phyloP scores from a whole-genome alignment of 1,140 invertebrate genomes.

The Pteromalus puparum region DNA sequence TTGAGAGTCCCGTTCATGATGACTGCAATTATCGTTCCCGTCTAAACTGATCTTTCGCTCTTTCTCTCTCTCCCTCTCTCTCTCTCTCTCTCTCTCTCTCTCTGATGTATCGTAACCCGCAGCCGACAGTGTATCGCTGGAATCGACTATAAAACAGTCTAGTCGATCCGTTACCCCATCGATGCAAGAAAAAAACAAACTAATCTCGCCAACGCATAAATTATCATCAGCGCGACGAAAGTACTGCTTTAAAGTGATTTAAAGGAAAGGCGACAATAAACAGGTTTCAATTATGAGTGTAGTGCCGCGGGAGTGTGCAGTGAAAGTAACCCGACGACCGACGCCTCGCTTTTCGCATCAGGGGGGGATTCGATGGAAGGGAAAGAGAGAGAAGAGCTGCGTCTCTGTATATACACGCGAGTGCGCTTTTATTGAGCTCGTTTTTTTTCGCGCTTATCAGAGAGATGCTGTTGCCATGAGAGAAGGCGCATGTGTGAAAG shows the following conservation, averaged over 20 bases:
- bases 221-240: constrained; percentile 22
- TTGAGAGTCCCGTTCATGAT: too few relatives aligned
- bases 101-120: too few relatives aligned
- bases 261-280: constrained; percentile 35
- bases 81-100: too few relatives aligned
- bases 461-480: neutral
- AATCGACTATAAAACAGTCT: too few relatives aligned
- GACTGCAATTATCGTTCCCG: too few relatives aligned
- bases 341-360: neutral
- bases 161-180: neutral
- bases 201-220: neutral
- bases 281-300: constrained; percentile 26
- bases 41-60: too few relatives aligned
- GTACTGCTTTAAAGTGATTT: constrained; percentile 8
- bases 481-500: neutral
- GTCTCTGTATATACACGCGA: neutral
- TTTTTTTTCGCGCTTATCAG: neutral
- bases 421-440: constrained; percentile 2
- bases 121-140: too few relatives aligned
- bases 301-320: constrained; percentile 1
- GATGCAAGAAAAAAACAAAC: neutral
- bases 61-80: too few relatives aligned
- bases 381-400: neutral
- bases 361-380: too few relatives aligned
- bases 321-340: constrained; percentile 30